A percentile compares a stretch with the other conserved stretches of the same genome.
These are phyloP conservation scores for Epistrophe grossulariae DNA, from an alignment of 2,888 invertebrate genomes.

Conservation along the genomic window DNA sequence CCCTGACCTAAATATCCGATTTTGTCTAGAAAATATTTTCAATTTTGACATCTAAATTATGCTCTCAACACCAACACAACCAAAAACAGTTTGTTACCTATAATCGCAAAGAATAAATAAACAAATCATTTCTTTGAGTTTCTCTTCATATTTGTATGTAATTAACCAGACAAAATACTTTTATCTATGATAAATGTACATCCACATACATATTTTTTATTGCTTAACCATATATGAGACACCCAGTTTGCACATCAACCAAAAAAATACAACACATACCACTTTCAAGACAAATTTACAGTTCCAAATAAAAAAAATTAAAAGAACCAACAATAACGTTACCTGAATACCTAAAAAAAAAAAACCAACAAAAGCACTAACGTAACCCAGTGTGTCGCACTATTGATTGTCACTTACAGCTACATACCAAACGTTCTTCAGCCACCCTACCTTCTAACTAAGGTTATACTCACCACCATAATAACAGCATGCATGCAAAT, in stretches of 20 bases:
- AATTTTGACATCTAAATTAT: background rate
- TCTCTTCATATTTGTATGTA: background rate
- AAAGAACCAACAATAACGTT: slow-evolving; percentile 37
- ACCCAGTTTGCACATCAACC: slow-evolving; percentile 46
- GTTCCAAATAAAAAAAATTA: slow-evolving; percentile 46
- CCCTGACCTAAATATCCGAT: background rate
- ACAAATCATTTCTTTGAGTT: background rate
- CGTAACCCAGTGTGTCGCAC: slow-evolving; percentile 48
- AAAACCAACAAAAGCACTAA: slow-evolving; percentile 29
- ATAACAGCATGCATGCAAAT: slow-evolving; percentile 54
- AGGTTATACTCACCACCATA: slow-evolving; percentile 32
- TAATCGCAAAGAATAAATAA: background rate
- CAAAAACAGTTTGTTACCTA: background rate
- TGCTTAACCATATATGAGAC: slow-evolving; percentile 3
- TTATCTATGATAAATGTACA: background rate
- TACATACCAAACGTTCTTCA: slow-evolving; percentile 41
- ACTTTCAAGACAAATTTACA: slow-evolving; percentile 67
- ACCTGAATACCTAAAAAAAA: slow-evolving; percentile 57
- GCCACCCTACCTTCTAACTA: slow-evolving; percentile 57
- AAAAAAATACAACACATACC: slow-evolving; percentile 48
- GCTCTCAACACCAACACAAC: rapidly evolving
- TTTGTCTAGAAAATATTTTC: background rate
- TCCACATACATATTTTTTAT: background rate
- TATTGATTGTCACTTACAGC: slow-evolving; percentile 65
- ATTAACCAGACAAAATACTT: background rate